Percentiles rank a stretch among this genome's conserved stretches.
These are phyloP conservation scores for Amphiduros pacificus DNA, from an alignment of 2,888 invertebrate genomes.

Conservation along the genomic window DNA sequence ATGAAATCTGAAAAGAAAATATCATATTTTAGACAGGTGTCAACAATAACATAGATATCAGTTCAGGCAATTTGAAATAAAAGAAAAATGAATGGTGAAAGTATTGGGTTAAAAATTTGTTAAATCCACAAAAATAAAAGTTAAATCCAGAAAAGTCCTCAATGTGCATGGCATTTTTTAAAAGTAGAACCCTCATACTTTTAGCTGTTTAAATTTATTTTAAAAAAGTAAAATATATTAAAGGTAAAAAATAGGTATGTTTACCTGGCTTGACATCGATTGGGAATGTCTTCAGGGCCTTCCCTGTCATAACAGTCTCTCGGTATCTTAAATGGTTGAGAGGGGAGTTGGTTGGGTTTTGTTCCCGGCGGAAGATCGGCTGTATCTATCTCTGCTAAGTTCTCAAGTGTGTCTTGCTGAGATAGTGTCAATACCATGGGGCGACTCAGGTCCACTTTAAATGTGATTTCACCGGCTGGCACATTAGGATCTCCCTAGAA, in stretches of 20 bases:
- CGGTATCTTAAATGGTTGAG: constrained; percentile 49
- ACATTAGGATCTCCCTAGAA: constrained; percentile 56
- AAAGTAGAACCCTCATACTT: too few species aligned
- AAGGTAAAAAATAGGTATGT: too few species aligned
- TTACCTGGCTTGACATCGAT: constrained; percentile 37
- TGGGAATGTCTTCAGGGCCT: constrained; percentile 22
- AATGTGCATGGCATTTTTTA: too few species aligned
- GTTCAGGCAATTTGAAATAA: too few species aligned
- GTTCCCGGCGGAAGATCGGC: constrained; percentile 27
- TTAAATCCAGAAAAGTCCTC: too few species aligned
- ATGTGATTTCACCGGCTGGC: constrained; percentile 49
- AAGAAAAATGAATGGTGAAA: too few species aligned
- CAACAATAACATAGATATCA: too few species aligned
- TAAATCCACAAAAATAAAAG: too few species aligned
- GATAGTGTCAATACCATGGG: constrained; percentile 42
- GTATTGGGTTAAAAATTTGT: too few species aligned
- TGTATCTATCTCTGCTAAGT: constrained; percentile 33
- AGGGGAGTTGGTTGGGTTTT: constrained; percentile 26
- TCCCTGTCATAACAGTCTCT: constrained; percentile 31
- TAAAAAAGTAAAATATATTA: too few species aligned
- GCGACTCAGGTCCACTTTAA: constrained; percentile 41
- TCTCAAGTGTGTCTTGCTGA: constrained; percentile 38
- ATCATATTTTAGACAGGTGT: too few species aligned
- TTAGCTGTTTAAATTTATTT: too few species aligned
- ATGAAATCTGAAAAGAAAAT: constrained; percentile 38